Evolutionary conservation across 2,888 invertebrate species (phyloP).

Genomic region (Graphium colonna): DNA sequence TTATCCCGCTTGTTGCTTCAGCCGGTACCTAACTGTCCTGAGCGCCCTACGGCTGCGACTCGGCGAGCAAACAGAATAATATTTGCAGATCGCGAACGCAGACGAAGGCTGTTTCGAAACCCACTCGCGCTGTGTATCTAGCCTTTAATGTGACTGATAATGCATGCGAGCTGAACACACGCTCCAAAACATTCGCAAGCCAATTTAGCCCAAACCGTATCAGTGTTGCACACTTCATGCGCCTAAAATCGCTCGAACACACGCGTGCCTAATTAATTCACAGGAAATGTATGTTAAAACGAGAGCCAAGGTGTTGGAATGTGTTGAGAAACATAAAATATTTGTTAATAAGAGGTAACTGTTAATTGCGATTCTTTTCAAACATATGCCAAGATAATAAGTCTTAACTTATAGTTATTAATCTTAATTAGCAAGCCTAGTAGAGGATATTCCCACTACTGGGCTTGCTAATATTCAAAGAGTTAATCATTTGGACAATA

Average conservation of each 20-base stretch:
- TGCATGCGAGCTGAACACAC: constrained; percentile 18
- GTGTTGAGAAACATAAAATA: neutral
- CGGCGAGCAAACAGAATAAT: constrained; percentile 2
- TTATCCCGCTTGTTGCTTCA: neutral
- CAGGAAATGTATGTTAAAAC: constrained; percentile 1
- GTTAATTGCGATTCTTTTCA: no score
- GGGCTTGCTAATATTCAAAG: no score
- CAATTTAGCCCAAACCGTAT: neutral
- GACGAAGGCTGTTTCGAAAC: constrained; percentile 34
- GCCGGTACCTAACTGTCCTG: neutral
- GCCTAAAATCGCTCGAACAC: neutral
- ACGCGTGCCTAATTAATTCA: constrained; percentile 3
- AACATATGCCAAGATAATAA: no score
- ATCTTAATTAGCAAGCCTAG: no score
- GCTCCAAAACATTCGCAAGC: neutral
- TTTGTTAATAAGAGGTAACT: neutral
- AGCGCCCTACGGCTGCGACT: neutral
- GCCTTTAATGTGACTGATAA: constrained; percentile 15
- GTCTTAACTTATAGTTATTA: no score
- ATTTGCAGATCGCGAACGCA: constrained; percentile 25
- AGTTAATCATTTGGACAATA: no score
- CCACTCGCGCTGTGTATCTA: constrained; percentile 3
- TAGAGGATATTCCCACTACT: no score
- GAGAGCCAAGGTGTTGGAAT: neutral
- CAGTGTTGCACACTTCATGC: neutral